phyloP scores from a whole-genome alignment of 2,113 vertebrate species.

The Calidris pygmaea region DNA sequence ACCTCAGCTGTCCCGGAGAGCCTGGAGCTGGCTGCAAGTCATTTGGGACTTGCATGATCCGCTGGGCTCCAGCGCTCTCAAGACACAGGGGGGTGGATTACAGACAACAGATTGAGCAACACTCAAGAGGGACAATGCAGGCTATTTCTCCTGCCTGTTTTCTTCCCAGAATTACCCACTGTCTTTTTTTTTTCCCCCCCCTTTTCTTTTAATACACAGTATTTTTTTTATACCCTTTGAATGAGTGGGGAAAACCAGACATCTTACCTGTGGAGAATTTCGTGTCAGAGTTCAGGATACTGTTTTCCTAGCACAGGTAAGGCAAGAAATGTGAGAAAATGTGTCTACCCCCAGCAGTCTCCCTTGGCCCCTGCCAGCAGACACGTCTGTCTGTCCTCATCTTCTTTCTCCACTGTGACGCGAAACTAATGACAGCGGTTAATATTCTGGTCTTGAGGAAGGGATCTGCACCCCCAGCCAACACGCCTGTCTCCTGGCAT shows the following conservation, averaged over 20 bases:
- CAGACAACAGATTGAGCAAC: neutral
- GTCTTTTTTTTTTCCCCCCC: rapidly evolving
- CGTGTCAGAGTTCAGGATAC: neutral
- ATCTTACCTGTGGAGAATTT: neutral
- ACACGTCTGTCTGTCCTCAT: neutral
- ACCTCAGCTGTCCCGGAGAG: neutral
- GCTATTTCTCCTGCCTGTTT: neutral
- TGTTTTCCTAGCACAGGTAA: neutral
- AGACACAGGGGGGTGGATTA: rapidly evolving
- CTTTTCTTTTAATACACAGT: neutral
- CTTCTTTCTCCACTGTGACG: neutral
- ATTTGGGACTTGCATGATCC: neutral
- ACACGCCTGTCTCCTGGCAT: neutral
- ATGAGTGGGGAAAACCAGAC: neutral
- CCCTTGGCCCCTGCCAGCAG: neutral
- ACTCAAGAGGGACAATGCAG: neutral
- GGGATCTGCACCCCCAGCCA: neutral
- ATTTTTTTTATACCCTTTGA: neutral
- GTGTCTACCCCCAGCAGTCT: rapidly evolving
- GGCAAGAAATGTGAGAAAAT: neutral
- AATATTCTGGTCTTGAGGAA: neutral
- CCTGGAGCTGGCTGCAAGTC: rapidly evolving
- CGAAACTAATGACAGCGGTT: neutral
- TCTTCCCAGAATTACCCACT: neutral
- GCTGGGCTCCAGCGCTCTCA: neutral